phyloP scores from a whole-genome alignment of 2,113 vertebrate genomes.

The Cinclus mexicanus region DNA sequence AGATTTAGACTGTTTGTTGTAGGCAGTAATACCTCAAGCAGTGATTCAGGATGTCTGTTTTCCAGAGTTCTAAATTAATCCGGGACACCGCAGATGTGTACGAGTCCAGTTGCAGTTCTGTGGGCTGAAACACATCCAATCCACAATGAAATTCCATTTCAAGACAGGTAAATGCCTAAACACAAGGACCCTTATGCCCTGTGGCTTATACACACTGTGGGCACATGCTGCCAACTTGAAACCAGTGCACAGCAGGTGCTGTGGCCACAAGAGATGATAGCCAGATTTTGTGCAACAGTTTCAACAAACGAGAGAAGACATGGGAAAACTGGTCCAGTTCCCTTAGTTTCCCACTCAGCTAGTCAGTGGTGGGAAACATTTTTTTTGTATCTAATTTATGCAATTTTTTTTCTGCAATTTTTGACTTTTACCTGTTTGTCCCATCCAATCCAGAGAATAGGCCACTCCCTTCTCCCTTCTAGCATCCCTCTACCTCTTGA shows the following conservation, averaged over 20 bases:
- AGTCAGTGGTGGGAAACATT: not conserved
- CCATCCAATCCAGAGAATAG: not conserved
- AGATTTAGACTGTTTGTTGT: not conserved
- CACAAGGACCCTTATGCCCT: not conserved
- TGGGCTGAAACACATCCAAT: not conserved
- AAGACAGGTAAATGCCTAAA: not conserved
- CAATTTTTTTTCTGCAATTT: not conserved
- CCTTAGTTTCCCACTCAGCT: not conserved
- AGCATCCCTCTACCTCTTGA: not conserved
- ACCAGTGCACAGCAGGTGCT: not conserved
- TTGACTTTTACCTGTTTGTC: not conserved
- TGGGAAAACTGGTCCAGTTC: not conserved
- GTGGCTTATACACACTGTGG: accelerated
- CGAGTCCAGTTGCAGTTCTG: not conserved
- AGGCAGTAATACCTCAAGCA: not conserved
- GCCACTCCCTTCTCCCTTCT: not conserved
- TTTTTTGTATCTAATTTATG: not conserved
- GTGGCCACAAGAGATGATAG: not conserved
- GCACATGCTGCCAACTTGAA: not conserved
- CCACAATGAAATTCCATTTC: not conserved
- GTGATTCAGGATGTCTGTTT: not conserved
- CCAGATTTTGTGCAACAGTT: not conserved
- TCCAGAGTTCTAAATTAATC: not conserved
- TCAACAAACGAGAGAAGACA: not conserved
- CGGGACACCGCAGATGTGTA: accelerated